These are phyloP conservation scores for Chloropsis cyanopogon DNA, from an alignment of 2,113 vertebrate genomes.

Conservation along the genomic window DNA sequence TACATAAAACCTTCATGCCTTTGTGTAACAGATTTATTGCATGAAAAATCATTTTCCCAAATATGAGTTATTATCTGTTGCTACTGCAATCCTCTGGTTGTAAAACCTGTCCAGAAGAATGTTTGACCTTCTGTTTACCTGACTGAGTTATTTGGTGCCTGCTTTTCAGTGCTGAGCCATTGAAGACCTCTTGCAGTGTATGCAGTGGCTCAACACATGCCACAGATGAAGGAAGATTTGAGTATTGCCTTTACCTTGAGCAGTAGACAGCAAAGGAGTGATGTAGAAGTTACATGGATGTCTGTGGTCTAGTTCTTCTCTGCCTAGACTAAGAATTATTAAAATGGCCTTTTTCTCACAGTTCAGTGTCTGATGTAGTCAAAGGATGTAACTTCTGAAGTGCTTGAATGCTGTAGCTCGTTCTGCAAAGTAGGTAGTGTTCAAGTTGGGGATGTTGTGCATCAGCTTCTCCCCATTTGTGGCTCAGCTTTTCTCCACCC, in stretches of 20 bases:
- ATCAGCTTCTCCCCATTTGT: background rate
- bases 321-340: background rate
- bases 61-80: background rate
- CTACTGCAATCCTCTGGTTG: background rate
- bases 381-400: background rate
- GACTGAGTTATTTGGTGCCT: background rate
- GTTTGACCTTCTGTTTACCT: background rate
- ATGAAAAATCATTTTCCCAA: background rate
- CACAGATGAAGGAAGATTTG: background rate
- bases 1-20: background rate
- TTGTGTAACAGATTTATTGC: background rate
- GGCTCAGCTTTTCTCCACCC: background rate
- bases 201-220: background rate
- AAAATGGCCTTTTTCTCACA: background rate
- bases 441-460: background rate
- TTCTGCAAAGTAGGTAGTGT: background rate
- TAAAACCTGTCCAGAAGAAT: background rate
- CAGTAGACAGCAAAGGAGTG: background rate
- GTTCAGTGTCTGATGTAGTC: background rate
- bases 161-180: background rate
- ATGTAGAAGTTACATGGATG: background rate
- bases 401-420: background rate
- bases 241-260: background rate
- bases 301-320: background rate
- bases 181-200: background rate